A percentile compares a stretch with the other conserved stretches of the same genome.
phyloP scores from a whole-genome alignment of 2,797 vertebrate genomes.

The Tokudaia tokunoshimensis region DNA sequence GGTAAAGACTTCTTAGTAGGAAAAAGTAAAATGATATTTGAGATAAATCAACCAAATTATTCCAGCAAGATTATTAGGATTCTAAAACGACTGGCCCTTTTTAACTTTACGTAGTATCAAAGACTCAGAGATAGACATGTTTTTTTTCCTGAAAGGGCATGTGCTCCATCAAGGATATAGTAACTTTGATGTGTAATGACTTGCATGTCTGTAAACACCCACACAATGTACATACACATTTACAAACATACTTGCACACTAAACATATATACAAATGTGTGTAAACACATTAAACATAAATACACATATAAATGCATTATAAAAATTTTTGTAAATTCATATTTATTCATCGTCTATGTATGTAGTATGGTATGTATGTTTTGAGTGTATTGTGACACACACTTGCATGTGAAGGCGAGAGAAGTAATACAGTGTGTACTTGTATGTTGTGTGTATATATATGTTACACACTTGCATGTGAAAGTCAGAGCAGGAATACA shows the following conservation, averaged over 20 bases:
- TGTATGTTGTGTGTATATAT: background rate
- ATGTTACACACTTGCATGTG: background rate
- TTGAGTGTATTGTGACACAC: background rate
- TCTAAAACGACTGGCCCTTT: background rate
- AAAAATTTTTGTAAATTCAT: background rate
- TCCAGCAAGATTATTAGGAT: background rate
- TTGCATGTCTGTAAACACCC: conserved; percentile 23
- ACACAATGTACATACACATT: background rate
- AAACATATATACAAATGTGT: background rate
- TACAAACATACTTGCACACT: background rate
- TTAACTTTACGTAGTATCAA: conserved; percentile 40
- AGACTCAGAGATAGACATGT: background rate
- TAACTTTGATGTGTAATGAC: conserved; percentile 32
- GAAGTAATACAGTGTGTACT: fast-evolving
- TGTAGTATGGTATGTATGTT: background rate
- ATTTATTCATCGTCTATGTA: background rate
- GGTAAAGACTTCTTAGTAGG: conserved; percentile 2
- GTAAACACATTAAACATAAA: background rate
- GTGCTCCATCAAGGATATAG: conserved; percentile 13
- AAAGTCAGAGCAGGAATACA: background rate
- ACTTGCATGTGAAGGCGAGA: background rate
- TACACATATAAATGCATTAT: background rate
- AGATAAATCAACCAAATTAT: background rate
- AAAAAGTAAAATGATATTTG: background rate
- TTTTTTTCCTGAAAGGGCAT: background rate